These are phyloP conservation scores for Tauraco hartlaubi DNA, from an alignment of 2,797 vertebrate species.

Conservation along the genomic window DNA sequence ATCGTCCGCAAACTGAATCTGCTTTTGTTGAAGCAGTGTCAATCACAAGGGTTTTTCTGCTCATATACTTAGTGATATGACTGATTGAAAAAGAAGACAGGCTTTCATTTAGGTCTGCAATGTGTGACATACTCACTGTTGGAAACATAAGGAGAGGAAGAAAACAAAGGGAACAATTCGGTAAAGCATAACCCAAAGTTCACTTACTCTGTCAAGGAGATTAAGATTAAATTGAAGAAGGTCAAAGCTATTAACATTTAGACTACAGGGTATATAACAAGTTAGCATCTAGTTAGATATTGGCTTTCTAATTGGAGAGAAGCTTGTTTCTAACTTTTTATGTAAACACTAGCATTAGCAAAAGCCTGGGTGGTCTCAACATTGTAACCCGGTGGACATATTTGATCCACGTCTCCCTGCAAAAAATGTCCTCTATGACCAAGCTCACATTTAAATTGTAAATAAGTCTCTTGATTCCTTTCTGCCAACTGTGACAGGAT, in stretches of 20 bases:
- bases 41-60: constrained; percentile 76
- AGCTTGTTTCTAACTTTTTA: constrained; percentile 72
- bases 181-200: constrained; percentile 70
- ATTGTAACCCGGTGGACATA: constrained; percentile 31
- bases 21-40: constrained; percentile 80
- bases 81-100: constrained; percentile 69
- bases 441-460: constrained; percentile 68
- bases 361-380: constrained; percentile 67
- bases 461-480: constrained; percentile 64
- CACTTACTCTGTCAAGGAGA: constrained; percentile 72
- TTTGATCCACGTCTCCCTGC: constrained; percentile 54
- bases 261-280: constrained; percentile 72
- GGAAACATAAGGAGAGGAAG: background rate
- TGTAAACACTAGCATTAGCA: constrained; percentile 73
- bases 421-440: constrained; percentile 31
- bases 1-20: constrained; percentile 79
- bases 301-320: constrained; percentile 71
- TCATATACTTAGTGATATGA: constrained; percentile 71
- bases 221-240: constrained; percentile 78
- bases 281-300: constrained; percentile 70
- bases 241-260: constrained; percentile 80
- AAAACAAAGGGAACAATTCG: constrained; percentile 52
- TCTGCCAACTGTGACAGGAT: constrained; percentile 28
- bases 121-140: constrained; percentile 41
- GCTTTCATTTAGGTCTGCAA: constrained; percentile 66